Percentiles rank a stretch among this genome's conserved stretches.
Evolutionary conservation across 2,797 vertebrate species (phyloP).

Genomic region (Morelia viridis): DNA sequence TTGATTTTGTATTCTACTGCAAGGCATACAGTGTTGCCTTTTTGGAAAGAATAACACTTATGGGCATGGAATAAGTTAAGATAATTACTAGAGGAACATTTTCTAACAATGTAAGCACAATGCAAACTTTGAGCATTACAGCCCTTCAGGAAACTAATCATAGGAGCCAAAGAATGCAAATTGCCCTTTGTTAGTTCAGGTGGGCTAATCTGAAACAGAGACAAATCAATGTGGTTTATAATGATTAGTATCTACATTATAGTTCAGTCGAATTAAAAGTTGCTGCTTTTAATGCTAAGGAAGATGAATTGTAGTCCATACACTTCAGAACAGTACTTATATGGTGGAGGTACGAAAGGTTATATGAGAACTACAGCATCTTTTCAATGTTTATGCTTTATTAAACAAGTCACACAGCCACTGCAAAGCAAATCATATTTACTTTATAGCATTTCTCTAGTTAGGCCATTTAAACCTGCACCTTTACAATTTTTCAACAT

Average conservation of each 20-base stretch:
- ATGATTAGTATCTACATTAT: constrained; percentile 9
- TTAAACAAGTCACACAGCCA: not conserved
- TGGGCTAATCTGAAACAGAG: constrained; percentile 24
- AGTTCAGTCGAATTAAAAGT: not conserved
- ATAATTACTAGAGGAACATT: constrained; percentile 10
- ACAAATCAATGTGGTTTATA: constrained; percentile 23
- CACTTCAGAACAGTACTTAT: not conserved
- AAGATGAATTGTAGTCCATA: constrained; percentile 1
- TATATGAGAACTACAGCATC: not conserved
- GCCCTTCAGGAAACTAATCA: constrained; percentile 21
- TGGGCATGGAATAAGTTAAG: constrained; percentile 3
- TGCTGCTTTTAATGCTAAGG: not conserved
- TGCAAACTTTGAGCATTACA: not conserved
- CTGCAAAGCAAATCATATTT: not conserved
- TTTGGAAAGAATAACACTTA: constrained; percentile 10
- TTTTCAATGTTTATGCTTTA: too few species aligned
- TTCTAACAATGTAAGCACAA: constrained; percentile 9
- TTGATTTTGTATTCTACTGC: not conserved
- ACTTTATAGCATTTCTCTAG: not conserved
- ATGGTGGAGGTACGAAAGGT: not conserved
- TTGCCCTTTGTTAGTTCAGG: constrained; percentile 32
- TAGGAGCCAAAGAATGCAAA: constrained; percentile 10
- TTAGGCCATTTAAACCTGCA: not conserved
- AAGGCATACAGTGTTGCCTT: rapidly evolving
- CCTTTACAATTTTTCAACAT: not conserved